A percentile compares a stretch with the other conserved stretches of the same genome.
These are phyloP conservation scores for Dendropsophus ebraccatus DNA, from an alignment of 2,113 vertebrate genomes.

Conservation along the genomic window DNA sequence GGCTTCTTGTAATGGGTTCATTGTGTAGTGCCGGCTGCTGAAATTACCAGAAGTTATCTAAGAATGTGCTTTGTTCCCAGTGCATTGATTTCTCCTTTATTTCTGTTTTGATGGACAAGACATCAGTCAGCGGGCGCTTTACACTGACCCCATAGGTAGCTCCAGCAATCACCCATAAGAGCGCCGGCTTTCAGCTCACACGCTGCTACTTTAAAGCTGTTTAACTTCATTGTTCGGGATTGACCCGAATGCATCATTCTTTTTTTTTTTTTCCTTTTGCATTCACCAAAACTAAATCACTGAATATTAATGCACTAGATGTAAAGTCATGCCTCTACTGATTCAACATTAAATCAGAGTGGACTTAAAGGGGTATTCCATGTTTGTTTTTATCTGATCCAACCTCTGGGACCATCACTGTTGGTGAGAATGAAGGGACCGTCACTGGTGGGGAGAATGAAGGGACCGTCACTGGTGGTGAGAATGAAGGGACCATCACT, in stretches of 20 bases:
- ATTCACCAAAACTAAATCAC: no score
- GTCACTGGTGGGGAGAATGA: no score
- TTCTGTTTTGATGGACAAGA: slow-evolving; percentile 17
- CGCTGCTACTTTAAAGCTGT: not conserved
- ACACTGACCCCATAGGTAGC: slow-evolving; percentile 20
- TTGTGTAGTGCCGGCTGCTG: slow-evolving; percentile 64
- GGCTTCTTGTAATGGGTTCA: slow-evolving; percentile 63
- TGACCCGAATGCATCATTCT: not conserved
- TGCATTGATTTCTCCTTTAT: slow-evolving; percentile 64
- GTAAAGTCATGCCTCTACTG: no score
- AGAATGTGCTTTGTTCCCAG: slow-evolving; percentile 62
- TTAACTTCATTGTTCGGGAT: not conserved
- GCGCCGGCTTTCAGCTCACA: not conserved
- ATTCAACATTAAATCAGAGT: no score
- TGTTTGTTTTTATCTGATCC: no score
- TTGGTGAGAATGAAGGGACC: no score
- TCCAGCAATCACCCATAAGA: not conserved
- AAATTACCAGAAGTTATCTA: slow-evolving; percentile 63
- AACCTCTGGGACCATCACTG: no score
- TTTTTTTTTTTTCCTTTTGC: no score
- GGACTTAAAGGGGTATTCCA: no score
- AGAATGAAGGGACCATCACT: no score
- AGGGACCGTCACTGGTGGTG: no score
- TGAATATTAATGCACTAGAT: no score
- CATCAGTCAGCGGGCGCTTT: slow-evolving; percentile 8